These are phyloP conservation scores for Nasonia giraulti DNA, from an alignment of 1,140 invertebrate genomes.

Conservation along the genomic window DNA sequence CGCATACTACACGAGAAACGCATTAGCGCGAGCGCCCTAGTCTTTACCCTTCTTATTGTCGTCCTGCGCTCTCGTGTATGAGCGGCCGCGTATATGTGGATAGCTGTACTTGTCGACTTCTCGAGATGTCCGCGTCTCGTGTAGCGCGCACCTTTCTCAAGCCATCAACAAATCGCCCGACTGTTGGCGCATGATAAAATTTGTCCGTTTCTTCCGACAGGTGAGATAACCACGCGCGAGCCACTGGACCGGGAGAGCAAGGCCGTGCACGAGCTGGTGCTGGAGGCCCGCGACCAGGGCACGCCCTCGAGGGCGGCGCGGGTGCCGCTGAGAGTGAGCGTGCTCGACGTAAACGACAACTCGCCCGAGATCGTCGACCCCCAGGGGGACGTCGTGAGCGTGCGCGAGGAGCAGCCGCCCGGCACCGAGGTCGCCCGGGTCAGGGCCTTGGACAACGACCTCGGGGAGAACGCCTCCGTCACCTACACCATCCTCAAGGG, in stretches of 20 bases:
- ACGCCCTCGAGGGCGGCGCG: constrained; percentile 83
- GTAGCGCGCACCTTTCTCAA: neutral
- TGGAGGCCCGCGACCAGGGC: constrained; percentile 91
- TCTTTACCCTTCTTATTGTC: constrained; percentile 26
- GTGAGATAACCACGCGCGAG: constrained; percentile 88
- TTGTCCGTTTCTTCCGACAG: constrained; percentile 70
- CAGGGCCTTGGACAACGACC: constrained; percentile 89
- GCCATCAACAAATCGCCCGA: neutral
- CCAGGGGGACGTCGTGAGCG: constrained; percentile 89
- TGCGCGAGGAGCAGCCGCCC: constrained; percentile 90
- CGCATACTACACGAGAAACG: constrained; percentile 62
- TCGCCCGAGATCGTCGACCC: constrained; percentile 91
- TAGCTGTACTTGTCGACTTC: neutral
- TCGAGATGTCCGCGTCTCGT: neutral
- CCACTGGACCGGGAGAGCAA: constrained; percentile 89
- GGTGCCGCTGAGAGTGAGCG: constrained; percentile 83
- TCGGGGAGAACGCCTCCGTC: constrained; percentile 90
- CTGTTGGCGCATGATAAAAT: neutral
- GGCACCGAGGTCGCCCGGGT: constrained; percentile 90
- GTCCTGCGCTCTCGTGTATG: neutral
- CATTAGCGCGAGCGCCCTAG: constrained; percentile 63
- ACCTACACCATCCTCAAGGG: constrained; percentile 90
- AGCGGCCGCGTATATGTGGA: neutral
- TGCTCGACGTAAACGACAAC: constrained; percentile 94
- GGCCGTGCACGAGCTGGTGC: constrained; percentile 85